Conservation (phyloP, 2,888 invertebrate genomes). For the Dynastes tityus region DNA sequence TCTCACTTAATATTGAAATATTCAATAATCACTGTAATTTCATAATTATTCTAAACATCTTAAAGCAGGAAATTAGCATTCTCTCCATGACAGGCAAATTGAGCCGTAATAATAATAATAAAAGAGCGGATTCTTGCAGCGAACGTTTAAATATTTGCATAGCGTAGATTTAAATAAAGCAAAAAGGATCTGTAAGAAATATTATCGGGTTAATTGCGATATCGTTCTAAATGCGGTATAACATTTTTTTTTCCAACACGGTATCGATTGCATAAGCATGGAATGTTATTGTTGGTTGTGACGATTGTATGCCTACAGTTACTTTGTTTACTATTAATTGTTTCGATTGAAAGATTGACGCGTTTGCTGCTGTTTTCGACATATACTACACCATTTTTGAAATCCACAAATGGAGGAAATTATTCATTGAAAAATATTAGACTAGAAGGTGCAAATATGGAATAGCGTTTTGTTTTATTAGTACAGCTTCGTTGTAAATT, state of each 20-base stretch:
- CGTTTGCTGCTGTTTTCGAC: neutral
- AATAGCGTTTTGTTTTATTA: too few relatives aligned
- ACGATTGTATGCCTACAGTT: neutral
- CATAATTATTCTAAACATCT: neutral
- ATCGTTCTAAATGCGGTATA: neutral
- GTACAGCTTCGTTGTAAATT: too few relatives aligned
- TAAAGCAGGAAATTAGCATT: neutral
- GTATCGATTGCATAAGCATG: neutral
- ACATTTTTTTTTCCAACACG: neutral
- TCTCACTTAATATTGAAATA: conserved; percentile 9
- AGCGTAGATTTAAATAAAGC: neutral
- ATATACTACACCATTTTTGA: too few relatives aligned
- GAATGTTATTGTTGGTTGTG: neutral
- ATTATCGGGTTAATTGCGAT: neutral
- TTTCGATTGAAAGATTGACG: neutral
- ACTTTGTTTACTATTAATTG: neutral
- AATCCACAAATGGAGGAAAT: too few relatives aligned
- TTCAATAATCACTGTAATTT: neutral
- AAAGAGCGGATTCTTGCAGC: too few relatives aligned
- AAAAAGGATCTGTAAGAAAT: neutral
- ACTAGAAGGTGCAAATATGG: too few relatives aligned
- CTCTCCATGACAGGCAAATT: neutral
- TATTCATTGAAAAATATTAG: too few relatives aligned
- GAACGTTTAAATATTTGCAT: too few relatives aligned
- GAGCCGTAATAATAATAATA: too few relatives aligned